Base-by-base conservation (phyloP, 2,888 invertebrate genomes). In the Yponomeuta plumbellus region DNA sequence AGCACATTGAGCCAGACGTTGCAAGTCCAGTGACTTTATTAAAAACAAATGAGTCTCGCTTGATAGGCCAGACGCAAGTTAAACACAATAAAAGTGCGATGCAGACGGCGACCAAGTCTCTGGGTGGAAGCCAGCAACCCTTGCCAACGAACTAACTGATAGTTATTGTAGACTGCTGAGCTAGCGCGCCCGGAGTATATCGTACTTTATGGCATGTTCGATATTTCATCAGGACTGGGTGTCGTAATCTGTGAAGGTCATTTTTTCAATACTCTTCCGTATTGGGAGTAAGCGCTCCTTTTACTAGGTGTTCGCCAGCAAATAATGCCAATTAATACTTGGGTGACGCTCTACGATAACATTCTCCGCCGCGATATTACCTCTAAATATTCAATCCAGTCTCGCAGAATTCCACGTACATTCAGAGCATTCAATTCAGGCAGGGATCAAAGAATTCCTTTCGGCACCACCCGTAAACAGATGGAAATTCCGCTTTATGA, bases 281-380 rank as follows among this genome's bases (percentile, higher is more conserved):
- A 80, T 78, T 74, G 74, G 78, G 78, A 17, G 44, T 52, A 17
- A 13, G 44, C 61, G 62, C 66, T 67, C 58, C 40, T 66, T 52
- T 74, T 72, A 80, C 84, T 86, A 85, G 84, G 80, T 73, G 76
- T 69, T 71, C 72, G 86, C 85, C 86, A 86, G 78, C 79, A 79
- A 75, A 76, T 79, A 81, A 79, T 85, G 85, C 85, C 85, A 87
- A 87, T 84, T 81, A 84, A 83, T 80, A 78, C 77, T 77, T 75
- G 75, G 17, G 34, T 61, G 39, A 26, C 26, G n/a, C 26, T 61
- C 61, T 23, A n/a, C 21, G 21, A 58, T 58, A 21, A 58, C 22
- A 59, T 23, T 59, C 22, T 23, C 59, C 13, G 21, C 21, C 5
- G 21, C 22, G 58, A 20, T 59, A 59, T 59, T 59, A 59, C 13